phyloP scores from a whole-genome alignment of 2,888 invertebrate genomes.

The Podabrus alpinus region DNA sequence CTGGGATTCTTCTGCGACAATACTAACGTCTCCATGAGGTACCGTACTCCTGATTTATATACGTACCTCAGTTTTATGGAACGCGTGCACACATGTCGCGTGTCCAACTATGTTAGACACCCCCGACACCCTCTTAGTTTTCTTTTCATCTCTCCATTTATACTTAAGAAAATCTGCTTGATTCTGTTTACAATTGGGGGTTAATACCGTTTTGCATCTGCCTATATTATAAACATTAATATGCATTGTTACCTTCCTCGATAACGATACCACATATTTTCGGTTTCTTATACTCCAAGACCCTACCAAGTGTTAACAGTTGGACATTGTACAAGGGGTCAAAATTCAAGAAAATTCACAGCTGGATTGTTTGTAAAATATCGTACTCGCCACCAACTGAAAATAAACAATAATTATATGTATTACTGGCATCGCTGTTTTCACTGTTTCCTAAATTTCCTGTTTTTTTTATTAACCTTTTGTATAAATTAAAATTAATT shows the following conservation, averaged over 20 bases:
- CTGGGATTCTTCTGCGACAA: constrained; percentile 29
- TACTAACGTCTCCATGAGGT: constrained; percentile 32
- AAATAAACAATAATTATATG: not conserved
- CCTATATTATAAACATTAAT: not conserved
- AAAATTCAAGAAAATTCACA: not conserved
- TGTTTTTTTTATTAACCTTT: not conserved
- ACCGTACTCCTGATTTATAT: constrained; percentile 7
- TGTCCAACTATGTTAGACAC: constrained; percentile 8
- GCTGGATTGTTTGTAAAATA: not conserved
- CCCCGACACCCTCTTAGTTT: constrained; percentile 15
- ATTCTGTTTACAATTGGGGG: constrained; percentile 16
- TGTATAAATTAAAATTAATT: not conserved
- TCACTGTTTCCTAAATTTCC: not conserved
- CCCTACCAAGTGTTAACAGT: not conserved
- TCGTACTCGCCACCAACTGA: not conserved
- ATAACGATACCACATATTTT: not conserved
- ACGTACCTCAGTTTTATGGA: not conserved
- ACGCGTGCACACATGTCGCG: constrained; percentile 12
- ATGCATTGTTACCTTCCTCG: not conserved
- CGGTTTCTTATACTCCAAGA: not conserved
- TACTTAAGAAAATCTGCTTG: constrained; percentile 21
- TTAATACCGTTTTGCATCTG: constrained; percentile 16
- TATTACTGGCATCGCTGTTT: not conserved
- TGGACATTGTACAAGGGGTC: not conserved
- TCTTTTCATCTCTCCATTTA: constrained; percentile 18